Base-by-base conservation (phyloP, 2,888 invertebrate species). In the Lutraria lutraria region DNA sequence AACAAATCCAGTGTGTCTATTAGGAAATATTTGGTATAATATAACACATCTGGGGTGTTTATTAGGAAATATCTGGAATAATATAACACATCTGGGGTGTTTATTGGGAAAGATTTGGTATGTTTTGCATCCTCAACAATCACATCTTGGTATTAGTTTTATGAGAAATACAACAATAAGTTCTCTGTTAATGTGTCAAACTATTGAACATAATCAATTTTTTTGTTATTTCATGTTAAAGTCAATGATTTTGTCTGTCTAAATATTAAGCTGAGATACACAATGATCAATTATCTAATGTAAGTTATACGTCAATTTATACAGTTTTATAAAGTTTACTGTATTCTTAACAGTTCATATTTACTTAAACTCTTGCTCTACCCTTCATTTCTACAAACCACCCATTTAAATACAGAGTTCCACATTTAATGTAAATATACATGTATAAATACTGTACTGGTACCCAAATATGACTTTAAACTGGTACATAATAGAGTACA, bases 191-290 rank as follows among this genome's bases (percentile, higher is more conserved):
- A 68, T 25, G 63, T 68, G 63, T 68, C 63, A 63, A 19, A 63
- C 63, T 63, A n/a, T 63, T 25, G 13, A 68, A 68, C 63, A 68
- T n/a, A 43, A 43, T 43, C n/a, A n/a, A 43, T 43, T 43, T 68
- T 68, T n/a, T 68, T 68, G 63, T 68, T 12, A 68, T 68, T n/a
- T 68, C 3, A 12, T 25, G 25, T 25, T 25, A 10, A 68, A 68
- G 63, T 68, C n/a, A 68, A 68, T 68, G 63, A n/a, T 68, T 68
- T 68, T 68, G n/a, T 25, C 63, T 68, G 63, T 25, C 63, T 68
- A 0, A 25, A 68, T 68, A 68, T 43, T 43, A 4, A 43, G 8
- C 8, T 4, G 63, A 15, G 56, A 68, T 68, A 25, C n/a, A 68
- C 25, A 21, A 68, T 12, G 25, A 68, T 25, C 43, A 43, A 43